phyloP scores from a whole-genome alignment of 2,113 vertebrate species.

The Thamnaconus septentrionalis region DNA sequence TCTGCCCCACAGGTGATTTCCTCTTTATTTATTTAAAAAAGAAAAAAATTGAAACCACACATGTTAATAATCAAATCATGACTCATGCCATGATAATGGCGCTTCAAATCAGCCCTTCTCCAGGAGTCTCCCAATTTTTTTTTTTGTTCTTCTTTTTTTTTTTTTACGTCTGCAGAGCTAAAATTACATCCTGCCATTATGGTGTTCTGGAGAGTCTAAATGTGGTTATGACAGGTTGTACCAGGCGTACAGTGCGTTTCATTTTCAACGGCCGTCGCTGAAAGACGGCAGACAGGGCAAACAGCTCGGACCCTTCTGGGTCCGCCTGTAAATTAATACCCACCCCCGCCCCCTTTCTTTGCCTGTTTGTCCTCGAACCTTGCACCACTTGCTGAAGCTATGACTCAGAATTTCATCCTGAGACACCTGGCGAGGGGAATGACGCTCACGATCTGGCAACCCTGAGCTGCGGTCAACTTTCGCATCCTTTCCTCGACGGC shows the following conservation, averaged over 20 bases:
- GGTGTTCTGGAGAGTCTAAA: slow-evolving; percentile 16
- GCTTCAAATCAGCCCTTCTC: slow-evolving; percentile 22
- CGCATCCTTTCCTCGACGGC: slow-evolving; percentile 20
- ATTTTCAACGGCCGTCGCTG: slow-evolving; percentile 5
- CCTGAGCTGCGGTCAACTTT: slow-evolving; percentile 7
- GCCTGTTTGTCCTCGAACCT: neutral
- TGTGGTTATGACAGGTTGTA: slow-evolving; percentile 33
- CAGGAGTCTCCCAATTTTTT: slow-evolving; percentile 33
- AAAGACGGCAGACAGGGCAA: neutral
- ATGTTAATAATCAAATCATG: slow-evolving; percentile 13
- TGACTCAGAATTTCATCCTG: too few relatives aligned
- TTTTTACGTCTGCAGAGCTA: neutral
- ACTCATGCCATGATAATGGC: slow-evolving; percentile 27
- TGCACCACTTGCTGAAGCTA: too few relatives aligned
- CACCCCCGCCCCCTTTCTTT: neutral
- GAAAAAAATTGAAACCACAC: slow-evolving; percentile 2
- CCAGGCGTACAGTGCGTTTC: slow-evolving; percentile 14
- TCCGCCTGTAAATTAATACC: too few relatives aligned
- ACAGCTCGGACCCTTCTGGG: too few relatives aligned
- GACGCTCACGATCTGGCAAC: neutral
- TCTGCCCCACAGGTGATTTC: slow-evolving; percentile 14
- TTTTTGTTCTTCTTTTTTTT: slow-evolving; percentile 9
- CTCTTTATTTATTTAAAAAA: slow-evolving; percentile 2
- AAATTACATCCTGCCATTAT: slow-evolving; percentile 33
- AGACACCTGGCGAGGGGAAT: too few relatives aligned